Evolutionary conservation across 2,888 invertebrate species (phyloP), one percentile per base, ranked within the genome.

Genomic region (Drosophila ustulata): DNA sequence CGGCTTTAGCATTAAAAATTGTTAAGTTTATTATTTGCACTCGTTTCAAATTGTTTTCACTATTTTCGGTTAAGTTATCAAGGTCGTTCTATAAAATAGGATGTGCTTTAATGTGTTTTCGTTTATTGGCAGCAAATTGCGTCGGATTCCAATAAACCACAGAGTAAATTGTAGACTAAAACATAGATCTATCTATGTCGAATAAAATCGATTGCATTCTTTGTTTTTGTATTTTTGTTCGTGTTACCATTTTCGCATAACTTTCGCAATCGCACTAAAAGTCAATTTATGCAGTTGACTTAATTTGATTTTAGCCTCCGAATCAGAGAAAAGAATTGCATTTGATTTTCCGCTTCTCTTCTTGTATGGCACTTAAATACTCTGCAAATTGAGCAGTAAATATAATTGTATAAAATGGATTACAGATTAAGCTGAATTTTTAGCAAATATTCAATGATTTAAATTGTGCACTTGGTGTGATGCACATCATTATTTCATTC

Each of bases 231-330:
- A 32, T 52, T 46, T 56, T 41, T 32, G 23, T 53, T 43, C 53
- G 37, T 28, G 5, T 43, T 56, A 18, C 37, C 55, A 52, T 65
- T 71, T 73, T 53, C 41, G 55, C 59, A 63, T 52, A 57, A 43
- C 30, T 59, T 78, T 61, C 28, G 57, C 28, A 28, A 64, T 78
- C 13, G 70, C 71, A 64, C 69, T 69, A 70, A 80, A 83, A 86
- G 72, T 75, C 71, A 81, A 75, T 88, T 77, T 75, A 84, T 86
- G 69, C 89, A 83, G 77, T 85, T 81, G 88, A 88, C 81, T 85
- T 85, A 73, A 86, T 88, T 85, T 75, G 71, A 75, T 88, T 83
- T 71, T 72, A 49, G 70, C 52, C 58, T 58, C 47, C 53, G 78
- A 81, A 77, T 71, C 71, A 62, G 51, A 49, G 52, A 53, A 59